phyloP scores from a whole-genome alignment of 64 coral and sea anemone genomes.

The Dendrophyllia cribrosa region DNA sequence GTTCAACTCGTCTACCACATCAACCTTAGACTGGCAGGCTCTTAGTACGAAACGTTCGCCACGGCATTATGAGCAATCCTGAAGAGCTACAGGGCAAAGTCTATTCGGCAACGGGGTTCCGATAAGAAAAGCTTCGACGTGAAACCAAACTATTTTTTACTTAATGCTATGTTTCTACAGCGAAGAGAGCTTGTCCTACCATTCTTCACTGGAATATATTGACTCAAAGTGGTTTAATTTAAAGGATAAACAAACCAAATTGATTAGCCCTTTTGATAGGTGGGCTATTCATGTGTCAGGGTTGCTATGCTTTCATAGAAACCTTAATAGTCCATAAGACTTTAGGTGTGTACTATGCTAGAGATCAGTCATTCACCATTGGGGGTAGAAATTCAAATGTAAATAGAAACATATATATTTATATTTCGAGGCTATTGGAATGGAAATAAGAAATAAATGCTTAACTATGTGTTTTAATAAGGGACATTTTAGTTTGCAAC shows the following conservation, averaged over 20 bases:
- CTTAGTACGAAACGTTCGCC: not conserved
- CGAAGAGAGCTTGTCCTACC: too few species aligned
- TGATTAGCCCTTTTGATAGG: too few species aligned
- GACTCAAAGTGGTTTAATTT: too few species aligned
- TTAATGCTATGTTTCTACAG: too few species aligned
- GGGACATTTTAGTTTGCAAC: not conserved
- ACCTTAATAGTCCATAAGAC: too few species aligned
- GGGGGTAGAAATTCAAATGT: not conserved
- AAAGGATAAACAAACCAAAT: too few species aligned
- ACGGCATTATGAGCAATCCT: not conserved
- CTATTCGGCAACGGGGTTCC: not conserved
- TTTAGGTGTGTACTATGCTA: not conserved
- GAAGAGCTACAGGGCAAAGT: not conserved
- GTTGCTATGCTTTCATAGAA: too few species aligned
- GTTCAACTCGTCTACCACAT: conserved; percentile 76
- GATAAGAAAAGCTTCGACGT: too few species aligned
- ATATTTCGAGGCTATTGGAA: not conserved
- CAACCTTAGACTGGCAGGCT: not conserved
- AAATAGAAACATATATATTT: conserved; percentile 31
- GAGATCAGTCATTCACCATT: not conserved
- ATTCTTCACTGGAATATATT: too few species aligned
- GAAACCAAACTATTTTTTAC: too few species aligned
- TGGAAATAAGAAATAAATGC: not conserved
- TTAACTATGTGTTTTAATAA: not conserved
- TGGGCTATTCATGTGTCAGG: too few species aligned